A percentile compares a stretch with the other conserved stretches of the same genome.
Conservation (phyloP, 2,888 invertebrate species). For the Rotaria magnacalcarata region DNA sequence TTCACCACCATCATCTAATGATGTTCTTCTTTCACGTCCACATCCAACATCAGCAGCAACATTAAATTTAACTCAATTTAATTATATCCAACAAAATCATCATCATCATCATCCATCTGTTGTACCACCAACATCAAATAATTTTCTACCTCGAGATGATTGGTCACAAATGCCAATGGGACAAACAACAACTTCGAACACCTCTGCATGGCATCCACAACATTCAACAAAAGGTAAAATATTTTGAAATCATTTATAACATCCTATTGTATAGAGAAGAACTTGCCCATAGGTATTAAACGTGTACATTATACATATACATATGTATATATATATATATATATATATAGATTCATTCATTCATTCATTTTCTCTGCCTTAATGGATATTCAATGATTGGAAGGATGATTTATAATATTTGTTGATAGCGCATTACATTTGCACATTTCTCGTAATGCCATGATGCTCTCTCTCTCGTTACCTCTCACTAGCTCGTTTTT, state of each 20-base stretch:
- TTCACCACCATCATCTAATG: conserved; percentile 7
- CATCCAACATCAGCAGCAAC: background rate
- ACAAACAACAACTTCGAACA: conserved; percentile 20
- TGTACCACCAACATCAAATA: background rate
- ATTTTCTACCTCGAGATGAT: conserved; percentile 1
- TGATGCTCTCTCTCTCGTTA: too few species aligned
- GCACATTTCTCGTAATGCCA: background rate
- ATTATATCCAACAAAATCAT: conserved; percentile 18
- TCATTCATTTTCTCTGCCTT: background rate
- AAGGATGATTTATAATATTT: conserved; percentile 31
- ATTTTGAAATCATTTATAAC: background rate
- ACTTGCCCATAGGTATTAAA: background rate
- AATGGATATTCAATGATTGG: conserved; percentile 29
- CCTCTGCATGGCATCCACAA: conserved; percentile 12
- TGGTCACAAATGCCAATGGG: background rate
- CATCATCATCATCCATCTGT: conserved; percentile 7
- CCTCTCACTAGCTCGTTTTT: background rate
- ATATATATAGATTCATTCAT: background rate
- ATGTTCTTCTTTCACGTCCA: conserved; percentile 13
- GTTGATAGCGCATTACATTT: conserved; percentile 7
- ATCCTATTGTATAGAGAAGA: conserved; percentile 6
- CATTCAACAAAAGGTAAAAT: background rate
- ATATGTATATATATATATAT: background rate
- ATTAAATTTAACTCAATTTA: conserved; percentile 34
- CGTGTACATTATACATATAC: background rate